A percentile compares a stretch with the other conserved stretches of the same genome.
phyloP scores from a whole-genome alignment of 2,888 invertebrate species.

The Phyllotreta cruciferae region DNA sequence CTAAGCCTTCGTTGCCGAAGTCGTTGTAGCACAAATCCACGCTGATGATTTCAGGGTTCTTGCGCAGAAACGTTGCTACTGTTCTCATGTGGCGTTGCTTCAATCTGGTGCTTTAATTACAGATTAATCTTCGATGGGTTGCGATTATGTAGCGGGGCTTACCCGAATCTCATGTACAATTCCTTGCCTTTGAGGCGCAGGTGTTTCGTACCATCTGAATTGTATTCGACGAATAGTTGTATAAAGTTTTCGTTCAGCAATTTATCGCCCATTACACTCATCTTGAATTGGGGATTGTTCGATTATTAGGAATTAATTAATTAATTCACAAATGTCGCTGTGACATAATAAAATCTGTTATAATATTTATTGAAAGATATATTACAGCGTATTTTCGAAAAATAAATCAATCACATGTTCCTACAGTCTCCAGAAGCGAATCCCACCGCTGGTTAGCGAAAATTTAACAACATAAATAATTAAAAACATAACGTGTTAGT shows the following conservation, averaged over 20 bases:
- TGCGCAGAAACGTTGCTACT: constrained; percentile 62
- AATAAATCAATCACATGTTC: constrained; percentile 7
- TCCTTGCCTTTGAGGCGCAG: constrained; percentile 65
- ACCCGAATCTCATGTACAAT: constrained; percentile 59
- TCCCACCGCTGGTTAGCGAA: no score
- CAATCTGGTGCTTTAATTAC: constrained; percentile 53
- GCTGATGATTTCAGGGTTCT: constrained; percentile 61
- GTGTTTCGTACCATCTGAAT: constrained; percentile 64
- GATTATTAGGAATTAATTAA: not conserved
- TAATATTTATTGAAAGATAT: constrained; percentile 1
- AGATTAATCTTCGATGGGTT: not conserved
- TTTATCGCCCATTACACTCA: constrained; percentile 23
- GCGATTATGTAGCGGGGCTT: constrained; percentile 16
- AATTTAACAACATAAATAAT: no score
- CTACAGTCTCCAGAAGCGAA: not conserved
- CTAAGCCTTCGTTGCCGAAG: constrained; percentile 64
- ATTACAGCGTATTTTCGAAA: not conserved
- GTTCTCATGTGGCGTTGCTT: constrained; percentile 62
- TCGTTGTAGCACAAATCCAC: constrained; percentile 66
- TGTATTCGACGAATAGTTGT: constrained; percentile 60
- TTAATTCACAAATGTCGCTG: not conserved
- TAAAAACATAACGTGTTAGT: not conserved
- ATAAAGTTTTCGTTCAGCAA: constrained; percentile 48
- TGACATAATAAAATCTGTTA: no score
- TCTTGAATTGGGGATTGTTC: not conserved